Percentiles rank a stretch among this genome's conserved stretches.
Evolutionary conservation across 2,888 invertebrate genomes (phyloP).

Genomic region (Deilephila elpenor): DNA sequence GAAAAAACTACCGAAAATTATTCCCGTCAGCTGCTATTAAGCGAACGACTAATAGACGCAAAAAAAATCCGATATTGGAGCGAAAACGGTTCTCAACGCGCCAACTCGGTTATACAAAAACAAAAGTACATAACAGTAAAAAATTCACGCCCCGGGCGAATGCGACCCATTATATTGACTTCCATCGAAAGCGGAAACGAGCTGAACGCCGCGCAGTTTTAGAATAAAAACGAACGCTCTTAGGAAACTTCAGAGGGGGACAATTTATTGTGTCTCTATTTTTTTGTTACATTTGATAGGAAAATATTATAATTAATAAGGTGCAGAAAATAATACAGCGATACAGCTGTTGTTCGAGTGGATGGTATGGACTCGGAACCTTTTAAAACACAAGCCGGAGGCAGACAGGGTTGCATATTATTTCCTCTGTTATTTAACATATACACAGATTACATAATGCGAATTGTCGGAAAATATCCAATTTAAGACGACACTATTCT

Average conservation of each 20-base stretch:
- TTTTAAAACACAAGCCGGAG: too few relatives aligned
- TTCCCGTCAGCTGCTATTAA: background rate
- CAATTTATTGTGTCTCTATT: too few relatives aligned
- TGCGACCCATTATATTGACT: constrained; percentile 44
- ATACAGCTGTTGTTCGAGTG: too few relatives aligned
- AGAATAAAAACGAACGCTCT: constrained; percentile 23
- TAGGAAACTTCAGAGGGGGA: background rate
- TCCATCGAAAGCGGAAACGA: constrained; percentile 48
- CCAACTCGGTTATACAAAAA: constrained; percentile 20
- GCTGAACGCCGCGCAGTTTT: constrained; percentile 30
- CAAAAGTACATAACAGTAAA: constrained; percentile 28
- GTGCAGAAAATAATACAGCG: too few relatives aligned
- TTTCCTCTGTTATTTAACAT: too few relatives aligned
- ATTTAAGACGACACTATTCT: too few relatives aligned
- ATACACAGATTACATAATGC: too few relatives aligned
- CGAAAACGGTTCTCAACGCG: constrained; percentile 6
- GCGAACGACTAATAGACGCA: background rate
- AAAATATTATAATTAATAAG: too few relatives aligned
- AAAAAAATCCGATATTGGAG: background rate
- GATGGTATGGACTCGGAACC: too few relatives aligned
- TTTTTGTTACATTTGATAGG: too few relatives aligned
- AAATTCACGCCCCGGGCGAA: constrained; percentile 38
- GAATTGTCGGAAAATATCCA: too few relatives aligned
- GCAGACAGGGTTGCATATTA: too few relatives aligned
- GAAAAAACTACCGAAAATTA: background rate